Evolutionary conservation across 2,113 vertebrate genomes (phyloP), one percentile per base, ranked within the genome.

Genomic region (Pontoporia blainvillei): DNA sequence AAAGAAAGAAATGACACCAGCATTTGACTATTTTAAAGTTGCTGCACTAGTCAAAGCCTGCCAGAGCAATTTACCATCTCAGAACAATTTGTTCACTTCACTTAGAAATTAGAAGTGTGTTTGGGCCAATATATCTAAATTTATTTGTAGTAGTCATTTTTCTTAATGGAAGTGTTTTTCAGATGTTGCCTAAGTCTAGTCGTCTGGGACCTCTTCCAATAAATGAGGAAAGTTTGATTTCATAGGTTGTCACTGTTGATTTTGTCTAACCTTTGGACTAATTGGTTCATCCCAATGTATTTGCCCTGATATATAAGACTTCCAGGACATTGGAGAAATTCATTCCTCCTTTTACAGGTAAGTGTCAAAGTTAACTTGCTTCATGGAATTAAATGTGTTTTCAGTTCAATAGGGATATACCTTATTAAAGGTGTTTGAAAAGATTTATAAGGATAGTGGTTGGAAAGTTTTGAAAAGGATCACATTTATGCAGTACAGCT

Each of bases 151-250:
- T 97, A 98, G 98, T 98, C 88, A 75, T 98, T 98, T 99, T 98
- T 98, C 98, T 98, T 99, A 98, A 98, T 98, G 98, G 97, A 97
- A 98, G 98, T 99, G 97, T 99, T 99, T 99, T 98, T 98, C 99
- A 99, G 98, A 98, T 99, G 98, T 98, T 99, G 97, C 96, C 88
- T 83, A 98, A 98, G 98, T 97, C 98, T 98, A 97, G 98, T 98
- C 97, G 84, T 97, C 98, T 81, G 97, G 98, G 98, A 97, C 71
- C 73, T 72, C 78, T 97, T 98, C 99, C 98, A 99, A 83, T 36
- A 96, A 95, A 92, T 98, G 98, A 98, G 99, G 98, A 99, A 99
- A 99, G 96, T 98, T 98, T 98, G 98, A 98, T 98, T 98, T 99
- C 98, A 99, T 98, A 97, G 97, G 96, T 95, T 98, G 98, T 98